Conservation (phyloP, 2,888 invertebrate species). For the Drosophila kuntzei region DNA sequence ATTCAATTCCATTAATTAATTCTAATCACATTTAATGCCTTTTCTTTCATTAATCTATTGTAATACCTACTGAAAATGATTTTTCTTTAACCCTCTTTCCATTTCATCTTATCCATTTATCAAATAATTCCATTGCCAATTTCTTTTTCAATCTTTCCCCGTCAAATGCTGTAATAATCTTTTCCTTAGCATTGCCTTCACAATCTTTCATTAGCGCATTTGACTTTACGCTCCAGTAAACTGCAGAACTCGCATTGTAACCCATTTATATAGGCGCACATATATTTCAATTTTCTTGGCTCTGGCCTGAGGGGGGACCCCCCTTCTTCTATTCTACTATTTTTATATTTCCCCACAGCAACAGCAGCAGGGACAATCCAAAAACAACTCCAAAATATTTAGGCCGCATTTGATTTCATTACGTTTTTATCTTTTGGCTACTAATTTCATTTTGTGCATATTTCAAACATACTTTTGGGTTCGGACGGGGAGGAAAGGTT, state of each 20-base stretch:
- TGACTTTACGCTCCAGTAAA: slow-evolving; percentile 69
- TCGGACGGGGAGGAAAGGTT: not conserved
- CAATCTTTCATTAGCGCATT: slow-evolving; percentile 70
- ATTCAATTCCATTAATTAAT: slow-evolving; percentile 1
- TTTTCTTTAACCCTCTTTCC: slow-evolving; percentile 2
- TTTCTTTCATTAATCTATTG: slow-evolving; percentile 17
- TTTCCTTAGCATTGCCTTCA: slow-evolving; percentile 29
- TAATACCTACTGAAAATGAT: slow-evolving; percentile 21
- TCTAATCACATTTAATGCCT: not conserved
- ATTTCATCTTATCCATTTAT: slow-evolving; percentile 46
- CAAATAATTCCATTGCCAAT: slow-evolving; percentile 38
- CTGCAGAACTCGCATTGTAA: slow-evolving; percentile 60
- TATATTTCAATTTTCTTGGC: slow-evolving; percentile 71
- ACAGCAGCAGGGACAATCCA: slow-evolving; percentile 17
- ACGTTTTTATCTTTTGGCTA: slow-evolving; percentile 75
- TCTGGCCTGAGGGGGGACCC: not conserved
- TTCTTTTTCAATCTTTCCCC: slow-evolving; percentile 26
- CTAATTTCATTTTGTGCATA: slow-evolving; percentile 76
- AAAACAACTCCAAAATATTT: slow-evolving; percentile 64
- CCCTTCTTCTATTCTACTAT: too few relatives aligned
- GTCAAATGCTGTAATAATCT: slow-evolving; percentile 35
- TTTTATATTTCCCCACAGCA: not conserved
- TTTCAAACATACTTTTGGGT: slow-evolving; percentile 52
- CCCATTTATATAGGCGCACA: slow-evolving; percentile 70
- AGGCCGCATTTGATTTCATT: slow-evolving; percentile 80